phyloP scores from a whole-genome alignment of 2,888 invertebrate genomes.

The Conistra vaccinii region DNA sequence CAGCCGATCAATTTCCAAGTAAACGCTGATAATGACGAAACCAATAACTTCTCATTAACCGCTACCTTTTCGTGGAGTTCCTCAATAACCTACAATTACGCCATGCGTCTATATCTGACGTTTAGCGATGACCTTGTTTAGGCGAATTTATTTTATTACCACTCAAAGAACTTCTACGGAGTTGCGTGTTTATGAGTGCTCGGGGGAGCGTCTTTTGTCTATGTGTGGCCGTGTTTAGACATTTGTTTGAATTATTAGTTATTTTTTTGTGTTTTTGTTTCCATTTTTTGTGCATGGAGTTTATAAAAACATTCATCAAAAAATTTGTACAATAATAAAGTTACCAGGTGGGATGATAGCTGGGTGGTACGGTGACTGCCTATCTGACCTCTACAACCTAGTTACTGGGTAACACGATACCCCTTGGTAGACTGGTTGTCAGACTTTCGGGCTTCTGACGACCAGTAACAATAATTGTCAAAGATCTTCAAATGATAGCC shows the following conservation, averaged over 20 bases:
- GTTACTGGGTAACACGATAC: too few species aligned
- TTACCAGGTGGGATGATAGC: too few species aligned
- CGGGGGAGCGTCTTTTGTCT: constrained; percentile 43
- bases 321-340: constrained; percentile 4
- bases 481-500: too few species aligned
- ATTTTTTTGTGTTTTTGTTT: constrained; percentile 1
- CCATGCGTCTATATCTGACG: constrained; percentile 28
- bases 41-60: constrained; percentile 26
- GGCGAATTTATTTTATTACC: constrained; percentile 55
- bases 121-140: constrained; percentile 50
- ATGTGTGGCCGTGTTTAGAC: constrained; percentile 33
- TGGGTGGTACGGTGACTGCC: background rate
- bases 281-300: background rate
- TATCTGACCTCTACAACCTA: too few species aligned
- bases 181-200: constrained; percentile 58
- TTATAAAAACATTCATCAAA: constrained; percentile 1
- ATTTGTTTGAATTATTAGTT: constrained; percentile 32
- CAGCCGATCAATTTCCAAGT: constrained; percentile 1
- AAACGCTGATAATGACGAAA: background rate
- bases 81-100: constrained; percentile 36
- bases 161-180: constrained; percentile 49
- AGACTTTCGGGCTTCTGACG: too few species aligned
- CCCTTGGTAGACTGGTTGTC: too few species aligned
- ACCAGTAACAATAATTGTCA: too few species aligned
- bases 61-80: constrained; percentile 1